Evolutionary conservation across 2,888 invertebrate species (phyloP), one percentile per base, ranked within the genome.

Genomic region (Druceiella hillmani): DNA sequence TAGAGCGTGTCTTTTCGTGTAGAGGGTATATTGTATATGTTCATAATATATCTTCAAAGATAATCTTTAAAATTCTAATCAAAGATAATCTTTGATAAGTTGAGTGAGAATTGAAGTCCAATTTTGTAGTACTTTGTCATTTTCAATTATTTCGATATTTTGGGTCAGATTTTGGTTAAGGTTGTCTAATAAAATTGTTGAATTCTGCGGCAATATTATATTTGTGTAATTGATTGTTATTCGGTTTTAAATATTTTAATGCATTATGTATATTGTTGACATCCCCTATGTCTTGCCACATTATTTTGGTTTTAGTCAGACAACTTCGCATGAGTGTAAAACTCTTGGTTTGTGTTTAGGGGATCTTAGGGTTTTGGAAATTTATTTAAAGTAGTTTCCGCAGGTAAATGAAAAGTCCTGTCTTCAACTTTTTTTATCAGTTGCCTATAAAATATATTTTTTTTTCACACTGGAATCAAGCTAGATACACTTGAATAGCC

Each of bases 271-370:
- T 26, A 26, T 26, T 26, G 27, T 12, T 12, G n/a, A 26, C 12
- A n/a, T 33, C 9, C 11, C 20, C 33, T 33, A 17, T 11, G 22
- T 33, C 33, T 33, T 33, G 20, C 33, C 33, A 33, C 20, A 33
- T 33, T 20, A 33, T 10, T 33, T 33, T 33, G 13, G 33, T 20
- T 20, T 33, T 33, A 20, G 33, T 33, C 17, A 13, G 33, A 20
- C 33, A 7, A 13, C 22, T 20, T 20, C 22, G 33, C 22, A 33
- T 13, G 20, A 33, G 4, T 20, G 24, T 33, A 20, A 10, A 33
- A 33, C 17, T 33, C 33, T 33, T 33, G 33, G 13, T 33, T 33
- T n/a, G 11, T 11, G 33, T 33, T 33, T 33, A 33, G 24, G 7
- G 33, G 22, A 3, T 33, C 33, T 20, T 33, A 22, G 20, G 33